A percentile compares a stretch with the other conserved stretches of the same genome.
These are phyloP conservation scores for Chymomyza caudatula DNA, from an alignment of 2,888 invertebrate species.

Conservation along the genomic window DNA sequence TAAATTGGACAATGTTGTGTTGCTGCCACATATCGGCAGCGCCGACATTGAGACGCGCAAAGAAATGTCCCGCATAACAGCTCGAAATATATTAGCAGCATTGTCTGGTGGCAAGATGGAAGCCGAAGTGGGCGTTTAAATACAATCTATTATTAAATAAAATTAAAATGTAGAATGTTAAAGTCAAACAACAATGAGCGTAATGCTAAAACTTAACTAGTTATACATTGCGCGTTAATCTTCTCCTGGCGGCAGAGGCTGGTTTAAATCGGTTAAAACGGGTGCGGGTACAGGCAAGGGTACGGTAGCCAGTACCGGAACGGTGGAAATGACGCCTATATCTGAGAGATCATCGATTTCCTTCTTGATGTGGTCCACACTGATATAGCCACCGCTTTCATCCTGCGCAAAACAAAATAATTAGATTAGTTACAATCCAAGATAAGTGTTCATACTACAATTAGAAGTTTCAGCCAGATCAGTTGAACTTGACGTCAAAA, in stretches of 20 bases:
- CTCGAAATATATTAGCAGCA: conserved; percentile 89
- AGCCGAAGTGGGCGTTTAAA: conserved; percentile 79
- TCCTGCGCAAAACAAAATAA: too few relatives aligned
- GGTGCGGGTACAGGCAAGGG: conserved; percentile 47
- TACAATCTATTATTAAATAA: neutral
- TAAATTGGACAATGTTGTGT: conserved; percentile 86
- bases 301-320: conserved; percentile 56
- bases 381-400: conserved; percentile 76
- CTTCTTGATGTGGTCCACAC: conserved; percentile 75
- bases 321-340: conserved; percentile 57
- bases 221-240: conserved; percentile 51
- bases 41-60: conserved; percentile 89
- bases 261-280: conserved; percentile 57
- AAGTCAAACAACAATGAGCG: neutral
- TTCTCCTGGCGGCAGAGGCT: conserved; percentile 77
- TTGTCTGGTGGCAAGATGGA: conserved; percentile 85
- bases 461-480: too few relatives aligned
- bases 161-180: neutral
- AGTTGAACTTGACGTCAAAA: too few relatives aligned
- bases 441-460: too few relatives aligned
- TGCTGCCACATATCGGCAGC: conserved; percentile 95
- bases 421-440: neutral
- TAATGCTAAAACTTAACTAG: neutral
- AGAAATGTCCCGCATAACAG: conserved; percentile 90
- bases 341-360: conserved; percentile 72